Conservation (phyloP, 2,888 invertebrate genomes). For the Rotaria macrura region DNA sequence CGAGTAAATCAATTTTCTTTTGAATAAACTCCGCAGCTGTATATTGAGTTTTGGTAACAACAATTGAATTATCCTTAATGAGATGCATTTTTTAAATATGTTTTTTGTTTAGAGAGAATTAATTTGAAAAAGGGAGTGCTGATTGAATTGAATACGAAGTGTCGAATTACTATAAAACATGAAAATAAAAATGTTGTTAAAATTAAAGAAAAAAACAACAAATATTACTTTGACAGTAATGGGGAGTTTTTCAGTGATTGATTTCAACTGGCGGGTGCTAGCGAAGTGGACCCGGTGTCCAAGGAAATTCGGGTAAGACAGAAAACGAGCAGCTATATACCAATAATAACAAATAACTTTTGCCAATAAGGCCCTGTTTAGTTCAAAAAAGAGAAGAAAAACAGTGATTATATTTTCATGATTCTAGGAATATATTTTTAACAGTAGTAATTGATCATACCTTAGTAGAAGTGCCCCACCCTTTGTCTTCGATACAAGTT, state of each 20-base stretch:
- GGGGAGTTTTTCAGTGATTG: not conserved
- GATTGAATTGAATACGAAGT: not conserved
- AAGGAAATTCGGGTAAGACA: not conserved
- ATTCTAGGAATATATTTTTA: too few relatives aligned
- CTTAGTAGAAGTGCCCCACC: conserved; percentile 2
- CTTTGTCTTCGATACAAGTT: not conserved
- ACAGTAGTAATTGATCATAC: too few relatives aligned
- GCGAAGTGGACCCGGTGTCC: not conserved
- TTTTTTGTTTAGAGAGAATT: not conserved
- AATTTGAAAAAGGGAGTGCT: not conserved
- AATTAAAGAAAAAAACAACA: not conserved
- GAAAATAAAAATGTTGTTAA: not conserved
- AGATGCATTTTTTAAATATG: not conserved
- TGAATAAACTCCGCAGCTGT: conserved; percentile 4
- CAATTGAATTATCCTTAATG: not conserved
- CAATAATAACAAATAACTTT: not conserved
- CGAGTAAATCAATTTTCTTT: not conserved
- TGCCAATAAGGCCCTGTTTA: not conserved
- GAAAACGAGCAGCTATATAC: not conserved
- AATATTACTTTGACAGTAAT: not conserved
- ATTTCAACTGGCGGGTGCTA: not conserved
- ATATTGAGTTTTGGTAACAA: not conserved
- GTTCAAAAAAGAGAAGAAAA: not conserved
- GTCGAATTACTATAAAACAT: conserved; percentile 6
- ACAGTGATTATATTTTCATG: not conserved